Base-by-base conservation (phyloP, 2,888 invertebrate species). In the Nomada ferruginata region DNA sequence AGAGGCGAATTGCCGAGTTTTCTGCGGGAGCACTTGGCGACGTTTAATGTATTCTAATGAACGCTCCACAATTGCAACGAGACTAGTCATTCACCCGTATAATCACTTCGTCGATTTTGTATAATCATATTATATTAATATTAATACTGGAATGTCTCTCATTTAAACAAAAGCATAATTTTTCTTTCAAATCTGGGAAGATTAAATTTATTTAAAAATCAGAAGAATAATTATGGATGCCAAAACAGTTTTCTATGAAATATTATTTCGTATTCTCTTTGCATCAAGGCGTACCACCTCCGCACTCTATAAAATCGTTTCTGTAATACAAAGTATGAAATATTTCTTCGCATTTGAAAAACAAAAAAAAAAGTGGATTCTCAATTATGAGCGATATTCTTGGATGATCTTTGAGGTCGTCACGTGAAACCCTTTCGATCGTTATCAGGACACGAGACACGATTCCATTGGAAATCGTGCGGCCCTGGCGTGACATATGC, bases 401-500 rank as follows among this genome's bases (percentile, higher is more conserved):
- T 11, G 57, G 29, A 50, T 44, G 63, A 69, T 60, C 59, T 59
- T 71, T 60, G 72, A 76, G 50, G 71, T 50, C 76, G 69, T 18
- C 26, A 23, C 55, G 55, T 69, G 75, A 69, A 78, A 69, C 47
- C 18, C 36, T 70, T 64, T 55, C 73, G 73, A 74, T 78, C 69
- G 68, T 79, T 79, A 78, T 81, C 69, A 50, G 60, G 50, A 20
- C 47, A 64, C 66, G 50, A 59, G 68, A 44, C 77, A 77, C 55
- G 63, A 57, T 71, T 66, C 63, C 53, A 68, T 36, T 69, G 66
- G 76, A 66, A 76, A 83, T 83, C 70, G 64, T 88, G 82, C 85
- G 89, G 85, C 88, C 88, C 85, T 88, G 89, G 65, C 84, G 83
- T 89, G 88, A 89, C 89, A 90, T 89, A 89, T 85, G 87, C 83